phyloP scores from a whole-genome alignment of 1,140 invertebrate species.

The Drusus annulatus region DNA sequence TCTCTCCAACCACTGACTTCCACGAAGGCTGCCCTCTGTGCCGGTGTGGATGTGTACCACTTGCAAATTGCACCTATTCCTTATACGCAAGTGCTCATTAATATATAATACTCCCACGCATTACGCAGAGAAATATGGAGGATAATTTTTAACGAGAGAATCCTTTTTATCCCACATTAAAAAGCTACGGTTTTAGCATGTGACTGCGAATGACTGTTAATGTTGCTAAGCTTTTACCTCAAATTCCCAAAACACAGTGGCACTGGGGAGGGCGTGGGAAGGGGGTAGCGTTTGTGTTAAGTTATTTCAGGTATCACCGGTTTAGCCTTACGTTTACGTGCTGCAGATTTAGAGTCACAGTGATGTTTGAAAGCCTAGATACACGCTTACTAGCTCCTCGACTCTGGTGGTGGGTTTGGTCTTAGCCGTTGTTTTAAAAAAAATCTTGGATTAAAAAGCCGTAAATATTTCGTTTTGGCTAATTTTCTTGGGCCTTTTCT shows the following conservation, averaged over 20 bases:
- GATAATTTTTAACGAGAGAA: slow-evolving; percentile 29
- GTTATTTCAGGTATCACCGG: background rate
- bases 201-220: slow-evolving; percentile 31
- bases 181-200: slow-evolving; percentile 7
- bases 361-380: no score
- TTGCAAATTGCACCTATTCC: background rate
- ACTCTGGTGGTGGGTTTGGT: no score
- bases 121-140: background rate
- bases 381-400: no score
- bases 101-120: background rate
- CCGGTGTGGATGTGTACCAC: no score
- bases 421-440: no score
- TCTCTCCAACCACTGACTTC: no score
- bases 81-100: background rate
- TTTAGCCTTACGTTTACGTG: background rate
- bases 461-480: no score
- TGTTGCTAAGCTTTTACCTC: slow-evolving; percentile 32
- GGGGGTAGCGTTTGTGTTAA: background rate
- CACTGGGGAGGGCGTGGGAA: no score
- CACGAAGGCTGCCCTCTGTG: no score
- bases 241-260: slow-evolving; percentile 1
- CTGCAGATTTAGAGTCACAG: background rate
- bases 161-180: slow-evolving; percentile 23
- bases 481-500: no score
- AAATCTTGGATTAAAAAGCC: no score